A percentile compares a stretch with the other conserved stretches of the same genome.
Evolutionary conservation across 2,113 vertebrate species (phyloP).

Genomic region (Chionis minor): DNA sequence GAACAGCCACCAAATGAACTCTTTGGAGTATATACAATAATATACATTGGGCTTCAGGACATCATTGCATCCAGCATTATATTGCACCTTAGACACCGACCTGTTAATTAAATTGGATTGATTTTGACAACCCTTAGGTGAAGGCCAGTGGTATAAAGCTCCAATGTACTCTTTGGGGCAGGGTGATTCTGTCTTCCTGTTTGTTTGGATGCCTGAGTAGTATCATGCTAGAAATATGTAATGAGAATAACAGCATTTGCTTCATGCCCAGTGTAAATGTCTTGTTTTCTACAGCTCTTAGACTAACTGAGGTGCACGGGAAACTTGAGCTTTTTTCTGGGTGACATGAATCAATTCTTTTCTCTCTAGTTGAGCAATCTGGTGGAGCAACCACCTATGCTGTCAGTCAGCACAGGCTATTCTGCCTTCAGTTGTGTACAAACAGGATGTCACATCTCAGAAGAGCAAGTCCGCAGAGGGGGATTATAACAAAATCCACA

Average conservation of each 20-base stretch:
- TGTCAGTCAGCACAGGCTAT: neutral
- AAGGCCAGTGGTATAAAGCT: neutral
- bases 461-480: neutral
- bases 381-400: neutral
- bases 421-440: neutral
- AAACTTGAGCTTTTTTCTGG: neutral
- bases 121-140: neutral
- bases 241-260: neutral
- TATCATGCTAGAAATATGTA: neutral
- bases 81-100: neutral
- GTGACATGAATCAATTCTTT: neutral
- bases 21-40: neutral
- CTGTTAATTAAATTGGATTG: neutral
- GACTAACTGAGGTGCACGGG: neutral
- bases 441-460: neutral
- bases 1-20: neutral
- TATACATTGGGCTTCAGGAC: neutral
- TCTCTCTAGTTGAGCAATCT: neutral
- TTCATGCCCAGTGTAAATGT: neutral
- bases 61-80: neutral
- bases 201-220: neutral
- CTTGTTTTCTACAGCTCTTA: neutral
- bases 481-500: neutral
- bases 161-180: neutral
- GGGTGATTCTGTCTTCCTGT: neutral